Evolutionary conservation across 2,113 vertebrate genomes (phyloP).

Genomic region (Callaeas wilsoni): DNA sequence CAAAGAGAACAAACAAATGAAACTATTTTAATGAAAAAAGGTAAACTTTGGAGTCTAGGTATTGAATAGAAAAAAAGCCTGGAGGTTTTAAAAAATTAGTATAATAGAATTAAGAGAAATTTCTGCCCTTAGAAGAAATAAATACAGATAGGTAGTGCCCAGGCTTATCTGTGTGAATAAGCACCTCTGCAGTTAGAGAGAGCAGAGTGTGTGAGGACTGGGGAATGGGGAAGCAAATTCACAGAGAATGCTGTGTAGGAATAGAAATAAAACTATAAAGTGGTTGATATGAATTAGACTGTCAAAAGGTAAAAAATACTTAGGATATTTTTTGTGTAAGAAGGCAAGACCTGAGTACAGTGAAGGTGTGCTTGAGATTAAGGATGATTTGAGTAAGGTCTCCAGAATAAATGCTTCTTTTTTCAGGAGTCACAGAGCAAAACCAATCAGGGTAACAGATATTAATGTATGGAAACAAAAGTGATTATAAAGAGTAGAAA

Average conservation of each 20-base stretch:
- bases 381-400: neutral
- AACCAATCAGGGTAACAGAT: neutral
- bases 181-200: neutral
- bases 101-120: neutral
- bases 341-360: neutral
- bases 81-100: neutral
- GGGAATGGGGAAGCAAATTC: neutral
- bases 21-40: neutral
- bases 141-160: neutral
- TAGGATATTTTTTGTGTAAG: neutral
- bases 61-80: neutral
- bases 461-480: neutral
- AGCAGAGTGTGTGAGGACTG: neutral
- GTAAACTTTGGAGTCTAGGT: neutral
- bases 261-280: neutral
- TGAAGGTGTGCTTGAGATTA: neutral
- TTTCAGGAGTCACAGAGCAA: neutral
- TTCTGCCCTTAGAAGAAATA: neutral
- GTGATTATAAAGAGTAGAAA: neutral
- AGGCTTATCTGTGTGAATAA: neutral
- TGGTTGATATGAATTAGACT: neutral
- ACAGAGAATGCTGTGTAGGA: neutral
- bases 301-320: neutral
- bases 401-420: neutral
- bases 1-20: neutral